Evolutionary conservation across 2,113 vertebrate species (phyloP).

Genomic region (Zosterops lateralis): DNA sequence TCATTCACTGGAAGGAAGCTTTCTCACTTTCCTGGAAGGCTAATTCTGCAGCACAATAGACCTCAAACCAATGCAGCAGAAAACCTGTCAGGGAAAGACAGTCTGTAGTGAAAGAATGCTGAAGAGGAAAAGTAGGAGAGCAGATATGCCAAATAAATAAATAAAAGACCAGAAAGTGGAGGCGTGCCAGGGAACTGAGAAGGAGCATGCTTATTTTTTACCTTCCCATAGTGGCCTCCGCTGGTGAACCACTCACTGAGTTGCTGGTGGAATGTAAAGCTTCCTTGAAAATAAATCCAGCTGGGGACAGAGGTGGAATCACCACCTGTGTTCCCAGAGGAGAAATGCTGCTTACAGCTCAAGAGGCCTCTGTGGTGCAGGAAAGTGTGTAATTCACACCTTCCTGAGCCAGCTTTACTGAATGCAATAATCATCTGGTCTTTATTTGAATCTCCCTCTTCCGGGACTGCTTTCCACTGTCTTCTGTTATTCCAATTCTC

Average conservation of each 20-base stretch:
- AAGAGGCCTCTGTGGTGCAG: conserved; percentile 62
- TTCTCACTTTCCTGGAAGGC: neutral
- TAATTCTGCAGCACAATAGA: neutral
- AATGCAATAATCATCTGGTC: conserved; percentile 61
- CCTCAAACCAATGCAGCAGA: neutral
- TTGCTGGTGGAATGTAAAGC: conserved; percentile 62
- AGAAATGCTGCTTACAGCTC: conserved; percentile 49
- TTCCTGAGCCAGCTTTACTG: conserved; percentile 64
- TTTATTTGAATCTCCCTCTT: conserved; percentile 53
- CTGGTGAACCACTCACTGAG: conserved; percentile 49
- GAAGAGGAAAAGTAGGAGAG: neutral
- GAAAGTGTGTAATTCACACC: conserved; percentile 69
- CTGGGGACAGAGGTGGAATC: conserved; percentile 69
- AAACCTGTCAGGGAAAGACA: conserved; percentile 21
- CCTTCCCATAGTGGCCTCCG: conserved; percentile 46
- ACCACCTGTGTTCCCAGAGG: conserved; percentile 66
- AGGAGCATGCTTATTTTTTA: conserved; percentile 48
- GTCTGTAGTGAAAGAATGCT: neutral
- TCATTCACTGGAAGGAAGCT: neutral
- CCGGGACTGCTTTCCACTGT: conserved; percentile 50
- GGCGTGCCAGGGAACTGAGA: conserved; percentile 5
- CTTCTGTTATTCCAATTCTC: conserved; percentile 63
- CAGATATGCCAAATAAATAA: conserved; percentile 23
- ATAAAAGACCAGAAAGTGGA: conserved; percentile 26
- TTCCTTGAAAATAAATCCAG: conserved; percentile 66